Evolutionary conservation across 2,113 vertebrate species (phyloP).

Genomic region (Phocoena phocoena): DNA sequence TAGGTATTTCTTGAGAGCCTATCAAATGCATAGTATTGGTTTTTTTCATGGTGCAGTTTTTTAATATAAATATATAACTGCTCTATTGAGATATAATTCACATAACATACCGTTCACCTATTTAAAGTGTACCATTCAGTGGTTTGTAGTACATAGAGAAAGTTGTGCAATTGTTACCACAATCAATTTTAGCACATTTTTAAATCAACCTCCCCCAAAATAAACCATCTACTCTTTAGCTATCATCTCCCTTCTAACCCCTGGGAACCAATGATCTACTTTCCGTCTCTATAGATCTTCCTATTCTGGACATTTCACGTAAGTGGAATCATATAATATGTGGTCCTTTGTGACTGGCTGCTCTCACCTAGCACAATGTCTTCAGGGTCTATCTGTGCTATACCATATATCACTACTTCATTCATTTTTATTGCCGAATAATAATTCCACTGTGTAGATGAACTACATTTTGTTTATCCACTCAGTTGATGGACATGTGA

Average conservation of each 20-base stretch:
- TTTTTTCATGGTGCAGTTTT: neutral
- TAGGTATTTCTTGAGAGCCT: neutral
- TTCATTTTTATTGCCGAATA: neutral
- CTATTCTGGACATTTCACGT: neutral
- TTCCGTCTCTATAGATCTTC: neutral
- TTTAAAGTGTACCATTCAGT: neutral
- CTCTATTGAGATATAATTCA: neutral
- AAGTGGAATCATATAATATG: neutral
- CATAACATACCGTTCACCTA: neutral
- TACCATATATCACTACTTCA: neutral
- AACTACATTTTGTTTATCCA: neutral
- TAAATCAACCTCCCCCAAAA: neutral
- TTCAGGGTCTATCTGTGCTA: neutral
- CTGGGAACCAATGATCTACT: neutral
- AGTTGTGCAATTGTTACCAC: neutral
- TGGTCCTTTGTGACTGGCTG: neutral
- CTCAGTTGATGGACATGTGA: neutral
- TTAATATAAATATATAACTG: neutral
- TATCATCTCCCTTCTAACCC: neutral
- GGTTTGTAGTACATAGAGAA: neutral
- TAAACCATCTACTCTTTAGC: neutral
- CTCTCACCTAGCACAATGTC: neutral
- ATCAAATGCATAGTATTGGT: neutral
- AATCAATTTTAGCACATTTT: neutral
- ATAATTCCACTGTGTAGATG: neutral